Percentiles rank a stretch among this genome's conserved stretches.
Conservation (phyloP, 2,797 vertebrate species). For the Malurus splendens region DNA sequence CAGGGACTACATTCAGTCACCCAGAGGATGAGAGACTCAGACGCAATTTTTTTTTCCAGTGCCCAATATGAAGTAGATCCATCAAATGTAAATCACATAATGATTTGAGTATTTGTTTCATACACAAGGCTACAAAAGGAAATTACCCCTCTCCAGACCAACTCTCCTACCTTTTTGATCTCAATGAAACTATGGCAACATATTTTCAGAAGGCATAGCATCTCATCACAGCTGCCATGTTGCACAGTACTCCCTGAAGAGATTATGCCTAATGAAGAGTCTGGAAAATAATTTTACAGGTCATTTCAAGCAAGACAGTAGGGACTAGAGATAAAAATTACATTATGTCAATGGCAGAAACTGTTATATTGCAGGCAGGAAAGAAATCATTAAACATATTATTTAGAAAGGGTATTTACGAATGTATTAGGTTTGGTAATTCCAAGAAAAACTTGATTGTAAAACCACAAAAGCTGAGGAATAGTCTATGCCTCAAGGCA, state of each 20-base stretch:
- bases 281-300: conserved; percentile 55
- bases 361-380: neutral
- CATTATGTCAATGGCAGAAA: neutral
- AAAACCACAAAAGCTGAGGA: neutral
- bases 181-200: neutral
- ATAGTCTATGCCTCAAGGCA: neutral
- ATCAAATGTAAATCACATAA: neutral
- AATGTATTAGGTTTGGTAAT: neutral
- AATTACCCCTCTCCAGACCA: neutral
- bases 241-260: conserved; percentile 37
- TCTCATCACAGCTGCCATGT: conserved; percentile 23
- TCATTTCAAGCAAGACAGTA: conserved; percentile 44
- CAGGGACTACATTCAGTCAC: neutral
- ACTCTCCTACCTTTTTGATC: neutral
- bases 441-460: neutral
- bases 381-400: neutral
- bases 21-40: neutral
- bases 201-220: neutral
- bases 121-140: neutral
- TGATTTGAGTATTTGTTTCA: neutral
- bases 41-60: neutral
- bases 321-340: conserved; percentile 21
- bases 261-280: conserved; percentile 44
- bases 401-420: neutral
- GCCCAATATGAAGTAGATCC: neutral